Base-by-base conservation (phyloP, 2,888 invertebrate genomes). In the Drosophila vallismaia region DNA sequence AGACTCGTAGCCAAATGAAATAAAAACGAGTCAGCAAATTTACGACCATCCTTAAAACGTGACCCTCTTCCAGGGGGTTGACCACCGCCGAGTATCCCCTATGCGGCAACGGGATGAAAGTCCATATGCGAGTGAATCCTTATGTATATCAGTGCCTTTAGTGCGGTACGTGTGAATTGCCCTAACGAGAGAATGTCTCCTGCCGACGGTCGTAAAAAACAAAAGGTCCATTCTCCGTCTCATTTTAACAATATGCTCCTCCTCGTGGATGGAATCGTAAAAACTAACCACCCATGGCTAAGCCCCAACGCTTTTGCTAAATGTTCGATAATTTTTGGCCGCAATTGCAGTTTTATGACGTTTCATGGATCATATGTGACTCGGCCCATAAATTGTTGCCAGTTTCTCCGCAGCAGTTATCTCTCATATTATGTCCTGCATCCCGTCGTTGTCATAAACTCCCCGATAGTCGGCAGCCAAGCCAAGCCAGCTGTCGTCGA, bases 301-400 rank as follows among this genome's bases (percentile, higher is more conserved):
- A 50, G 83, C 77, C 77, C 64, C 77, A 72, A 68, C 77, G 81
- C 80, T 76, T 85, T 79, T 64, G 77, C 85, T 84, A 81, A 84
- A 86, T 84, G 86, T 81, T 86, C 86, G 84, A 84, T 86, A 86
- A 84, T 86, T 84, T 74, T 84, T 77, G 71, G 84, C 77, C 84
- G 68, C 84, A 84, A 84, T 86, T 84, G 84, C 84, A 76, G 73
- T 84, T 84, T 84, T 84, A 84, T 84, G 81, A 75, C 75, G 75
- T 81, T 86, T 77, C 86, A 84, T 84, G 85, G 77, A 75, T 84
- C 81, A 83, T 78, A 78, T 69, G 59, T 48, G 48, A 48, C 60
- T 48, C 49, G 33, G 52, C 26, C 73, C 86, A 86, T 81, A 83
- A 83, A 84, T 84, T 81, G 76, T 74, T 69, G 74, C 80, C 66